A percentile compares a stretch with the other conserved stretches of the same genome.
phyloP scores from a whole-genome alignment of 30 jellyfish, hydroid and myxozoan genomes.

The Chrysaora quinquecirrha region DNA sequence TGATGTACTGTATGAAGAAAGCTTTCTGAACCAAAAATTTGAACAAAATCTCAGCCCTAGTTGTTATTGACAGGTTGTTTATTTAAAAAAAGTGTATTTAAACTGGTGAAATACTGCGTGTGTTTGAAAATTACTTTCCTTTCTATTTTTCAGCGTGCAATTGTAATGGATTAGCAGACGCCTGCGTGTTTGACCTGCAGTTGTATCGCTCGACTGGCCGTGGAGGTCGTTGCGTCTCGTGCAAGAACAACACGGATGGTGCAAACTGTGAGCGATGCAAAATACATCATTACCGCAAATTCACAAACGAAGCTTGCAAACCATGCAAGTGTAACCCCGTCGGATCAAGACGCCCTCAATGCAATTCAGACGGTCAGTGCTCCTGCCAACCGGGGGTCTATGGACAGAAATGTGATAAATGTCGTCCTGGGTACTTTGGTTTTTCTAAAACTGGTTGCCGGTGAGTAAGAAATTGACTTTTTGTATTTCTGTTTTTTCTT shows the following conservation, averaged over 20 bases:
- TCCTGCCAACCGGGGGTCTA: conserved; percentile 89
- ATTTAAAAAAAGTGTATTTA: no score
- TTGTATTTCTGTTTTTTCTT: no score
- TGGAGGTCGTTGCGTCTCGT: conserved; percentile 93
- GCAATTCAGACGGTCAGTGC: conserved; percentile 89
- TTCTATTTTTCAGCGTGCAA: conserved; percentile 70
- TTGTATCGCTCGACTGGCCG: conserved; percentile 73
- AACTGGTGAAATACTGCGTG: no score
- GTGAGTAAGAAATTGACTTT: conserved; percentile 45
- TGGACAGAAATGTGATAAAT: conserved; percentile 87
- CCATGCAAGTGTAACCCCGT: conserved; percentile 92
- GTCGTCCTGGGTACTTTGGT: conserved; percentile 87
- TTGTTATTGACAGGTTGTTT: no score
- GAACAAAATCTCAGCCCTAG: no score
- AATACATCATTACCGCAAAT: conserved; percentile 74
- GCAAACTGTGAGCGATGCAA: conserved; percentile 92
- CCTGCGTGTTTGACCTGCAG: conserved; percentile 85
- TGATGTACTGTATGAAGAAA: no score
- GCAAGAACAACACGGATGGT: conserved; percentile 96
- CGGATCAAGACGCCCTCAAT: conserved; percentile 85
- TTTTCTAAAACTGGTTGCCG: conserved; percentile 90
- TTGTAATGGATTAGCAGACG: conserved; percentile 92
- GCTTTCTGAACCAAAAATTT: no score
- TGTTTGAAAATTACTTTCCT: not conserved
- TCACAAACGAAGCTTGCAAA: conserved; percentile 71